Evolutionary conservation across 2,888 invertebrate genomes (phyloP).

Genomic region (Conomelus anceps): DNA sequence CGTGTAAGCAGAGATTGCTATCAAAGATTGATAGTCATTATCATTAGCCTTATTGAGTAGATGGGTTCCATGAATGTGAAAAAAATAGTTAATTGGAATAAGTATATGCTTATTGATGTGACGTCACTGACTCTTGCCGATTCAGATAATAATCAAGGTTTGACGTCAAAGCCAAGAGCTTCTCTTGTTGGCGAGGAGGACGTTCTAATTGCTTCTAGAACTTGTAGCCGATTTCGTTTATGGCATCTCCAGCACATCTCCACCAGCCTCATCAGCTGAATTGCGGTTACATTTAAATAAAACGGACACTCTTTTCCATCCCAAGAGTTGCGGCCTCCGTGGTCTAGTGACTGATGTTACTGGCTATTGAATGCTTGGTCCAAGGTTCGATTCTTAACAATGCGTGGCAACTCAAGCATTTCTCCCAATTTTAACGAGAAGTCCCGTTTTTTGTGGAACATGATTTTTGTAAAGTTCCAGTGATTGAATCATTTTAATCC

Average conservation of each 20-base stretch:
- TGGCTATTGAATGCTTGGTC: not conserved
- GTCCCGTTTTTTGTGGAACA: not conserved
- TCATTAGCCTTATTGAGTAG: not conserved
- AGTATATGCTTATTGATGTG: not conserved
- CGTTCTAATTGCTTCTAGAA: not conserved
- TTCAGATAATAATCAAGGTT: not conserved
- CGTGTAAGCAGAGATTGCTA: not conserved
- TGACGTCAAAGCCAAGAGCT: not conserved
- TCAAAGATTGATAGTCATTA: not conserved
- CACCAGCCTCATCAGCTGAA: not conserved
- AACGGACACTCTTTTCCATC: not conserved
- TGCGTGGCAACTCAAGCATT: not conserved
- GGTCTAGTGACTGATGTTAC: not conserved
- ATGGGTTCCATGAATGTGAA: not conserved
- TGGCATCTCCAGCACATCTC: not conserved
- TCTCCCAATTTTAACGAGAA: not conserved
- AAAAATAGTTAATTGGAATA: not conserved
- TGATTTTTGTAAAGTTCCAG: not conserved
- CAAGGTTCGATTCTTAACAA: not conserved
- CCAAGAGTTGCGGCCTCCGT: not conserved
- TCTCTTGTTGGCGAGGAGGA: not conserved
- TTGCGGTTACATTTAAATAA: not conserved
- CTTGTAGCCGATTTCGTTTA: not conserved
- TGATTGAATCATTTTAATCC: not conserved
- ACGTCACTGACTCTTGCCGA: not conserved